These are phyloP conservation scores for Chaetops frenatus DNA, from an alignment of 2,113 vertebrate species.

Conservation along the genomic window DNA sequence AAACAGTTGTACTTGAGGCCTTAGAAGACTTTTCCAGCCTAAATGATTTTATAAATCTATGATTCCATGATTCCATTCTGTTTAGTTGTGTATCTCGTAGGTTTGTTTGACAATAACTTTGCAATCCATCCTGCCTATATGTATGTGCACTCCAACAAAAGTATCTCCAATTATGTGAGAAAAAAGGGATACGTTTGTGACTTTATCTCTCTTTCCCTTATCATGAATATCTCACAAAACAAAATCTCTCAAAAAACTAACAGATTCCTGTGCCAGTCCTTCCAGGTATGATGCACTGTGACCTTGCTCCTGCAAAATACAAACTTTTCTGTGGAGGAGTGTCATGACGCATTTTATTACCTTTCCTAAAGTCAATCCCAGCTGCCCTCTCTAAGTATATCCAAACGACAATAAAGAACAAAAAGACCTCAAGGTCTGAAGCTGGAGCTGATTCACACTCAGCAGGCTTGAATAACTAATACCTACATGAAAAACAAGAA, in stretches of 20 bases:
- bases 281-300: not conserved
- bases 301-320: not conserved
- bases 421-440: not conserved
- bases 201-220: not conserved
- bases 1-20: not conserved
- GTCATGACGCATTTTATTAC: not conserved
- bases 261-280: not conserved
- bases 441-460: not conserved
- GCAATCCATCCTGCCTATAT: not conserved
- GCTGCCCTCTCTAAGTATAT: not conserved
- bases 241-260: not conserved
- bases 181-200: not conserved
- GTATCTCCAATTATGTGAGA: not conserved
- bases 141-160: not conserved
- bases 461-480: not conserved
- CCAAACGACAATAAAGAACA: not conserved
- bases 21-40: not conserved
- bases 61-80: not conserved
- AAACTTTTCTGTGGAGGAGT: not conserved
- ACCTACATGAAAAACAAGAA: not conserved
- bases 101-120: not conserved
- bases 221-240: not conserved
- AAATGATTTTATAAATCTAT: not conserved
- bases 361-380: not conserved
- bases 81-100: not conserved